Evolutionary conservation across 2,113 vertebrate species (phyloP), one percentile per base, ranked within the genome.

Genomic region (Mixornis gularis): DNA sequence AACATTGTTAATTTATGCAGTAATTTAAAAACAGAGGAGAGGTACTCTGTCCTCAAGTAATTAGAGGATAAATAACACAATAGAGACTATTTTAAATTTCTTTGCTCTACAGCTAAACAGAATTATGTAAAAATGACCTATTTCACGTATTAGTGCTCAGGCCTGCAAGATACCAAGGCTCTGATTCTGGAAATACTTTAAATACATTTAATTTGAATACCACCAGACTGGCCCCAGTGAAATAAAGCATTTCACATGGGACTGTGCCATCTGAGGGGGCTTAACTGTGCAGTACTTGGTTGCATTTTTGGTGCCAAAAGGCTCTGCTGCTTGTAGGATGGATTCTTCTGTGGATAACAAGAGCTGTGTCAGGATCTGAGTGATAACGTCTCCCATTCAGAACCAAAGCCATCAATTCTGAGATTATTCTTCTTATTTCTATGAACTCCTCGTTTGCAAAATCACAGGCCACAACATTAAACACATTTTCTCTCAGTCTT

Each of bases 1-100:
- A 76, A 68, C 58, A 69, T 85, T 83, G 68, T 89, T 89, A 66
- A 82, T 94, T 96, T 93, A 68, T 32, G 43, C 55, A 76, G 49
- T 27, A 43, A 55, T 94, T 87, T 85, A 91, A 87, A 94, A 85
- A 77, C 63, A 87, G 83, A 66, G 79, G 34, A 92, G 84, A 91
- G 91, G 92, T 91, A 59, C 27, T 51, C 48, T 89, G 70, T 85
- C 81, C 80, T 93, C 85, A 60, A 81, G 63, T 79, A 62, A 66
- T 85, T 70, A 79, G 74, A 80, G 40, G 48, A 69, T 79, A 83
- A 91, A 59, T 41, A 85, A 66, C 48, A 79, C 25, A 70, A 66
- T 53, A 63, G 52, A 82, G 34, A 72, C 20, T 70, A 26, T 59
- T 79, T 69, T 52, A 34, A 46, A 16, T 65, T 89, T 86, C n/a